These are phyloP conservation scores for Xanthia togata DNA, from an alignment of 2,888 invertebrate species.

Conservation along the genomic window DNA sequence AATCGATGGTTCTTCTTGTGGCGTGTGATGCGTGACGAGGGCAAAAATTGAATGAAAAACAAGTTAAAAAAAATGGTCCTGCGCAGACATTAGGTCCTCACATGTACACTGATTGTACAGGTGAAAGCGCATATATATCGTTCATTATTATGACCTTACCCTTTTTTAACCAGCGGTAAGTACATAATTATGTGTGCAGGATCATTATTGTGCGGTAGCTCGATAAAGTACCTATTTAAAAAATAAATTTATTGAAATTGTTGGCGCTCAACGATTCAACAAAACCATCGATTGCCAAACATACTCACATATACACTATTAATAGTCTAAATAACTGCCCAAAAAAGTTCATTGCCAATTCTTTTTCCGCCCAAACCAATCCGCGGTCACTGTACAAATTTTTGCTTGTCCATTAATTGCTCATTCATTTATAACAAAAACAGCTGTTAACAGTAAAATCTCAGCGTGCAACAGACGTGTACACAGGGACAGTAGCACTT, in stretches of 20 bases:
- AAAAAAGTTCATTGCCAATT: not conserved
- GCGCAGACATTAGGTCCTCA: not conserved
- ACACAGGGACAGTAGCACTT: conserved; percentile 61
- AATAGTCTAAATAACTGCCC: not conserved
- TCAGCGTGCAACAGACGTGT: conserved; percentile 52
- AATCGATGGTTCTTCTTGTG: not conserved
- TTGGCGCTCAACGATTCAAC: not conserved
- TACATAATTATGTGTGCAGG: too few relatives aligned
- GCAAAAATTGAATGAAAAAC: not conserved
- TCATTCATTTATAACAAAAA: conserved; percentile 36
- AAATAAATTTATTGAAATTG: not conserved
- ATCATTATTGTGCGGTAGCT: too few relatives aligned
- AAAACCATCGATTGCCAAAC: not conserved
- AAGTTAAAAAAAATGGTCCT: not conserved
- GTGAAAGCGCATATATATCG: too few relatives aligned
- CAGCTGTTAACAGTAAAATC: conserved; percentile 58
- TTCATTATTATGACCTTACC: not conserved
- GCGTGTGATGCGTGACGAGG: not conserved
- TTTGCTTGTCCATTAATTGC: conserved; percentile 39
- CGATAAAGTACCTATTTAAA: not conserved
- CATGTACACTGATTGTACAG: too few relatives aligned
- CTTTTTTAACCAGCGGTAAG: not conserved
- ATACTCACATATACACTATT: too few relatives aligned
- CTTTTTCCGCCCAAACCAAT: not conserved
- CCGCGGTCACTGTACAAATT: conserved; percentile 18